A percentile compares a stretch with the other conserved stretches of the same genome.
Conservation (phyloP, 2,888 invertebrate genomes). For the Callinectes sapidus region DNA sequence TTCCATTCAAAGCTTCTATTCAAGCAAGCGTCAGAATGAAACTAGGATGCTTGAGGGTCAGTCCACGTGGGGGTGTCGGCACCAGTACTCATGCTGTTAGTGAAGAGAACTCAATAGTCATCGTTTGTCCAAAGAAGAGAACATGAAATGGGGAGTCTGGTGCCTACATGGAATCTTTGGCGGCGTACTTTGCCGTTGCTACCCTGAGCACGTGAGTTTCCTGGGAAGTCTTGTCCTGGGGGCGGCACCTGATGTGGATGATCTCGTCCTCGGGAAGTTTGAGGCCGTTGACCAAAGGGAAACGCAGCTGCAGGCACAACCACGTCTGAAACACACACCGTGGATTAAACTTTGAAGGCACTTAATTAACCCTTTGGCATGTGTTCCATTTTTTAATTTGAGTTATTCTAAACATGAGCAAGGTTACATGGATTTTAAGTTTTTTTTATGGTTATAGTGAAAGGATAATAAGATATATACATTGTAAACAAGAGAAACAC, state of each 20-base stretch:
- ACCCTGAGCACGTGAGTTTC: constrained; percentile 68
- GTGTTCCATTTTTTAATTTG: not conserved
- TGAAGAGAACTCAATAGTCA: not conserved
- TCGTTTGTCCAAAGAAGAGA: constrained; percentile 31
- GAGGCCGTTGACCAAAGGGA: constrained; percentile 74
- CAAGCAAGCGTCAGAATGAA: not conserved
- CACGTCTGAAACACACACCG: constrained; percentile 73
- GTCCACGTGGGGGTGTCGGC: not conserved
- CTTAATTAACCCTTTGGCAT: not conserved
- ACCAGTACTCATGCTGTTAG: constrained; percentile 41
- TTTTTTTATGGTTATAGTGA: too few species aligned
- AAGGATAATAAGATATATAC: too few species aligned
- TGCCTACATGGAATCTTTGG: constrained; percentile 71
- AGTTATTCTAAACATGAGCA: too few species aligned
- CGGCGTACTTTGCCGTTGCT: constrained; percentile 70
- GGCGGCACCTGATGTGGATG: constrained; percentile 74
- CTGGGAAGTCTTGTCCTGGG: constrained; percentile 74
- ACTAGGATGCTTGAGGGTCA: not conserved
- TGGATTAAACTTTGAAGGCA: not conserved
- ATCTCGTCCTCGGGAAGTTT: constrained; percentile 75
- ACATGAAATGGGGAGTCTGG: constrained; percentile 55
- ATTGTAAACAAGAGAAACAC: too few species aligned
- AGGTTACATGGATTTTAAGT: too few species aligned
- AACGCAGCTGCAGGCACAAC: constrained; percentile 74
- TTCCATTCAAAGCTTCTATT: not conserved